Evolutionary conservation across 2,113 vertebrate genomes (phyloP).

Genomic region (Podarcis cretensis): DNA sequence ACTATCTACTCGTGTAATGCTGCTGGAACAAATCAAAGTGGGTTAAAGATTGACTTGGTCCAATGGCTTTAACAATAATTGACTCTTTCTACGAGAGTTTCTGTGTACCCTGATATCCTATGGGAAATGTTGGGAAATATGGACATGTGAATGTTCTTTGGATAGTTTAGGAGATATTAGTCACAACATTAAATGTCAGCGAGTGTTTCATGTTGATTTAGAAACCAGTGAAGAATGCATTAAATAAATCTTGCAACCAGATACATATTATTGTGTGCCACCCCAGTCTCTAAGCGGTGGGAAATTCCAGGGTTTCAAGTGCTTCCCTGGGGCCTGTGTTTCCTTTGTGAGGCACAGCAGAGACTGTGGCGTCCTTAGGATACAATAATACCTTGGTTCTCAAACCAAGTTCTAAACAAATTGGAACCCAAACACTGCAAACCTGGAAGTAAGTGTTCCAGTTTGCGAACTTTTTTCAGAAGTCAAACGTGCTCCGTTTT

Average conservation of each 20-base stretch:
- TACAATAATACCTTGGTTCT: too few relatives aligned
- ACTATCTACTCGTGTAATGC: background rate
- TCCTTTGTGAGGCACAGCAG: too few relatives aligned
- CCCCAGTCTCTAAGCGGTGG: too few relatives aligned
- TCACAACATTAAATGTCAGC: slow-evolving; percentile 15
- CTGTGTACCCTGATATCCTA: background rate
- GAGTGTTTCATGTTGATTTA: slow-evolving; percentile 20
- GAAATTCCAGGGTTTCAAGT: too few relatives aligned
- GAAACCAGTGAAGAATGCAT: background rate
- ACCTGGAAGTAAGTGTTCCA: too few relatives aligned
- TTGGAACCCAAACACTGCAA: too few relatives aligned
- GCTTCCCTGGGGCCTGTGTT: too few relatives aligned
- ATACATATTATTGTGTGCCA: slow-evolving; percentile 3
- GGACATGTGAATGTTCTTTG: background rate
- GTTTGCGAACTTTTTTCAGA: too few relatives aligned
- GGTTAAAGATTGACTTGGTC: slow-evolving; percentile 15
- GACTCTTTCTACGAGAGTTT: background rate
- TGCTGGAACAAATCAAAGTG: background rate
- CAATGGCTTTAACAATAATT: slow-evolving; percentile 36
- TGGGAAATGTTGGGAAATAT: slow-evolving; percentile 29
- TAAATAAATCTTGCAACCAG: background rate
- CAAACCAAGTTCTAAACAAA: too few relatives aligned
- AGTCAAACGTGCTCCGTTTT: too few relatives aligned
- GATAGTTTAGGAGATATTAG: slow-evolving; percentile 1
- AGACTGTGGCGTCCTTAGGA: too few relatives aligned